Evolutionary conservation across 2,888 invertebrate genomes (phyloP).

Genomic region (Pammene fasciana): DNA sequence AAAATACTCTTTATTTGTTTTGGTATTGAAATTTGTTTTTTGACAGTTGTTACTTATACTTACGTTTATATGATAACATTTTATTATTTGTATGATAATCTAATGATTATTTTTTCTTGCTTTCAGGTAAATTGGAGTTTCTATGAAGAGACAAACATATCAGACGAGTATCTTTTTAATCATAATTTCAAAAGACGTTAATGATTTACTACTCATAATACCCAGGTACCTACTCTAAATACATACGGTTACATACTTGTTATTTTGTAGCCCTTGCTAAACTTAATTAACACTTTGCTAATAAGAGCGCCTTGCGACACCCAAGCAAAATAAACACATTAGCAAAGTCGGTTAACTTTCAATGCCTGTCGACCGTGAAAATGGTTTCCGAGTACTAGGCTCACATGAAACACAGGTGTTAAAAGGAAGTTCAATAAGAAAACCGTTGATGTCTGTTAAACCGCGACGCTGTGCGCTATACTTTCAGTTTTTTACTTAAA

Average conservation of each 20-base stretch:
- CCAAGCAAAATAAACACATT: conserved; percentile 4
- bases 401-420: conserved; percentile 24
- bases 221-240: neutral
- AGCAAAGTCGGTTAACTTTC: conserved; percentile 16
- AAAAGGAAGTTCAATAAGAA: conserved; percentile 17
- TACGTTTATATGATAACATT: conserved; percentile 6
- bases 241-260: neutral
- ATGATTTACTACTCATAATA: no score
- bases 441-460: conserved; percentile 5
- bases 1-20: conserved; percentile 22
- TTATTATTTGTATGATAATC: neutral
- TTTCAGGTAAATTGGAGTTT: conserved; percentile 36
- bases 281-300: conserved; percentile 21
- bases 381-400: conserved; percentile 32
- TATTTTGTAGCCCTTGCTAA: conserved; percentile 8
- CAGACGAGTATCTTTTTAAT: conserved; percentile 13
- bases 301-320: conserved; percentile 12
- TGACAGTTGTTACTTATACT: neutral
- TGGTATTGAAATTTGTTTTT: conserved; percentile 4
- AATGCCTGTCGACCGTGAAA: conserved; percentile 38
- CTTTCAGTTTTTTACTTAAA: conserved; percentile 31
- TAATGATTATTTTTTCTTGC: conserved; percentile 24
- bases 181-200: no score
- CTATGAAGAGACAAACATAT: neutral
- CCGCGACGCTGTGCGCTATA: neutral